Percentiles rank a stretch among this genome's conserved stretches.
These are phyloP conservation scores for Bombus huntii DNA, from an alignment of 1,140 invertebrate genomes.

Conservation along the genomic window DNA sequence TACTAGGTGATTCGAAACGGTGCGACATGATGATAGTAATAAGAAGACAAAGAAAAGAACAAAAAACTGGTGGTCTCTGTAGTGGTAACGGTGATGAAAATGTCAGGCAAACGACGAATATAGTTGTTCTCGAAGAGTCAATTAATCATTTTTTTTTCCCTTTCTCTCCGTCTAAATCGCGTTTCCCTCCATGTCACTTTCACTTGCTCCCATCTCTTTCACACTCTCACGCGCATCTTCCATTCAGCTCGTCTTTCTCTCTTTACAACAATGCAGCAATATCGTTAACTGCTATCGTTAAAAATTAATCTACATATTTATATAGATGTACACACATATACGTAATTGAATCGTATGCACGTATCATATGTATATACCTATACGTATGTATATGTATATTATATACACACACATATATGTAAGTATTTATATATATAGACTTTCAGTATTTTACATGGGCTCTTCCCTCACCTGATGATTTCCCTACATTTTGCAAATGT, in stretches of 20 bases:
- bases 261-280: slow-evolving; percentile 64
- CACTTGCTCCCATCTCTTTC: neutral
- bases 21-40: slow-evolving; percentile 58
- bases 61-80: slow-evolving; percentile 44
- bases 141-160: slow-evolving; percentile 36
- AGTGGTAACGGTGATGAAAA: slow-evolving; percentile 48
- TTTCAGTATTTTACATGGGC: slow-evolving; percentile 70
- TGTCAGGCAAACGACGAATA: slow-evolving; percentile 52
- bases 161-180: slow-evolving; percentile 7
- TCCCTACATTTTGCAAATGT: neutral
- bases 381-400: slow-evolving; percentile 18
- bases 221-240: neutral
- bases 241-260: slow-evolving; percentile 1
- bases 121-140: slow-evolving; percentile 45
- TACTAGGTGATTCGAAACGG: slow-evolving; percentile 59
- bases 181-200: slow-evolving; percentile 4
- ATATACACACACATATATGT: slow-evolving; percentile 41
- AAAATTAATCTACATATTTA: slow-evolving; percentile 63
- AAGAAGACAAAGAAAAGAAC: slow-evolving; percentile 44
- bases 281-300: slow-evolving; percentile 65
- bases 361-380: slow-evolving; percentile 39
- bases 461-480: slow-evolving; percentile 38
- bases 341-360: slow-evolving; percentile 34
- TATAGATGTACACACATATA: slow-evolving; percentile 57
- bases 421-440: slow-evolving; percentile 63